Percentiles rank a stretch among this genome's conserved stretches.
These are phyloP conservation scores for Platycnemis pennipes DNA, from an alignment of 2,888 invertebrate genomes.

Conservation along the genomic window DNA sequence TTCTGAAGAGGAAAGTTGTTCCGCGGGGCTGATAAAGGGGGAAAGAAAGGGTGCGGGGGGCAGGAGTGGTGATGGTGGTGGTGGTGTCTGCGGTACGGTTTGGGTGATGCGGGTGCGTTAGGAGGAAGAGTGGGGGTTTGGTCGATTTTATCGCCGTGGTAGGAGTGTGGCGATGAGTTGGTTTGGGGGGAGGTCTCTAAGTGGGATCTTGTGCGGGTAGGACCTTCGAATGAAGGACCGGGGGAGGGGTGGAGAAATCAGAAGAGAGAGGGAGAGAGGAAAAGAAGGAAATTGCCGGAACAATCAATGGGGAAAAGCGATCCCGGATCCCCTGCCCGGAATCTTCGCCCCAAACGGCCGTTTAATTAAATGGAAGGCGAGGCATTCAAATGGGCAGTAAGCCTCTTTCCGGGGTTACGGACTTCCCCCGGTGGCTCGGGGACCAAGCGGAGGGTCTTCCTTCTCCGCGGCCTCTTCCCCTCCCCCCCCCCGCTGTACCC, in stretches of 20 bases:
- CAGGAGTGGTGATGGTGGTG: neutral
- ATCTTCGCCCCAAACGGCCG: conserved; percentile 53
- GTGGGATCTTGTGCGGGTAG: too few species aligned
- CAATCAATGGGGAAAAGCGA: conserved; percentile 12
- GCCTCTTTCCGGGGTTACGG: conserved; percentile 60
- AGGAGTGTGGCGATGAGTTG: neutral
- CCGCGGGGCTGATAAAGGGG: too few species aligned
- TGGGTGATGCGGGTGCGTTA: neutral
- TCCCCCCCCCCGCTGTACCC: neutral
- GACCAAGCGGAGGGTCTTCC: too few species aligned
- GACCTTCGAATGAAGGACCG: neutral
- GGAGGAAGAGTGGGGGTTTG: neutral
- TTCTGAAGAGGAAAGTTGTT: too few species aligned
- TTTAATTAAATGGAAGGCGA: conserved; percentile 62
- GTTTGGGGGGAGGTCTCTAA: neutral
- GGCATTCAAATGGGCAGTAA: conserved; percentile 65
- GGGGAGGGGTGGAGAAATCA: neutral
- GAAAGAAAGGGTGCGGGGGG: neutral
- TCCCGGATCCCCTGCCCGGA: neutral
- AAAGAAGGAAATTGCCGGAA: conserved; percentile 61
- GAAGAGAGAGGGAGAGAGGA: neutral
- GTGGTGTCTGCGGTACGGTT: neutral
- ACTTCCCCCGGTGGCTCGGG: neutral
- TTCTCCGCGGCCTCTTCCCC: neutral
- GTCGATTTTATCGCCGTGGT: neutral